Evolutionary conservation across 2,113 vertebrate genomes (phyloP).

Genomic region (Rhabdomys dilectus): DNA sequence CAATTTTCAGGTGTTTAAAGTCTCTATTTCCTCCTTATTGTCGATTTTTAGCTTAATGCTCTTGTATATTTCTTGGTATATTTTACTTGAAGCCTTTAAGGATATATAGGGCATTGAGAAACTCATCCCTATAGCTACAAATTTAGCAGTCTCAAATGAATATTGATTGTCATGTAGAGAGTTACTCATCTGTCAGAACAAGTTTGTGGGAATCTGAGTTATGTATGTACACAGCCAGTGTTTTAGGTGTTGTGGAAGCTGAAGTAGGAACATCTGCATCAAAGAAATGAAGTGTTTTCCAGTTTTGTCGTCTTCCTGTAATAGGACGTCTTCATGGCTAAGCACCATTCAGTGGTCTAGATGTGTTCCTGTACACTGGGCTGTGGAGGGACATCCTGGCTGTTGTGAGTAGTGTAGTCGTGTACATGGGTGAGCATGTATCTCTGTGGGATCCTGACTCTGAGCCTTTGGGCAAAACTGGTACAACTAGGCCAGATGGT

Average conservation of each 20-base stretch:
- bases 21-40: not conserved
- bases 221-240: not conserved
- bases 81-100: not conserved
- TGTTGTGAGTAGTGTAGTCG: not conserved
- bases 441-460: not conserved
- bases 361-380: not conserved
- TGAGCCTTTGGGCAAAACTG: not conserved
- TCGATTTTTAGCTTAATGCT: not conserved
- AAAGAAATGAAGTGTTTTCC: not conserved
- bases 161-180: not conserved
- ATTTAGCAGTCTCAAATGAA: not conserved
- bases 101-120: not conserved
- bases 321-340: not conserved
- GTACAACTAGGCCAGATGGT: not conserved
- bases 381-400: not conserved
- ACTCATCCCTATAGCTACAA: not conserved
- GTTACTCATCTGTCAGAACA: not conserved
- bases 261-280: not conserved
- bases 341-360: not conserved
- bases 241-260: not conserved
- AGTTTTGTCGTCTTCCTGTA: not conserved
- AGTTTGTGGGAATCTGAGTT: not conserved
- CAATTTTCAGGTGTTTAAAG: conserved; percentile 14
- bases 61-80: not conserved
- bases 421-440: too few relatives aligned